Conservation (phyloP, 2,888 invertebrate species). For the Tachina grossa region DNA sequence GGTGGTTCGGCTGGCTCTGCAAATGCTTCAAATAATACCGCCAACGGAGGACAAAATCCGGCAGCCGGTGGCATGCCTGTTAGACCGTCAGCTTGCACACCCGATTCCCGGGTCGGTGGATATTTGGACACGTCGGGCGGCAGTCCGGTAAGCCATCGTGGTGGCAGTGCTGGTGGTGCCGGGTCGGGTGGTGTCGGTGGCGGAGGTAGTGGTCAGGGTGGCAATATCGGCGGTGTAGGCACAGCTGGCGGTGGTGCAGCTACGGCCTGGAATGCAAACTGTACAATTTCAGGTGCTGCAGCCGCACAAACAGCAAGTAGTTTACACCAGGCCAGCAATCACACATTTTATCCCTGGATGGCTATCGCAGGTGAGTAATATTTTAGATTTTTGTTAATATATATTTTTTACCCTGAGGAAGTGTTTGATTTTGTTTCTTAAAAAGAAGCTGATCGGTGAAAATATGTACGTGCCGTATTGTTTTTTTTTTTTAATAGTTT, state of each 20-base stretch:
- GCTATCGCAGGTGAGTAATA: conserved; percentile 95
- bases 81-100: conserved; percentile 94
- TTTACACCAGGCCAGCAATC: conserved; percentile 94
- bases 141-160: conserved; percentile 88
- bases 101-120: conserved; percentile 91
- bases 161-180: conserved; percentile 86
- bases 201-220: conserved; percentile 82
- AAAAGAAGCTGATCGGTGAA: too few species aligned
- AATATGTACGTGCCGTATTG: too few species aligned
- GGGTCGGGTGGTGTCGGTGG: conserved; percentile 86
- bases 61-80: conserved; percentile 84
- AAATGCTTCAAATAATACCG: conserved; percentile 80
- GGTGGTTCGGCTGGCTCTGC: conserved; percentile 85
- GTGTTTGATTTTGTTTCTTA: neutral
- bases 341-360: conserved; percentile 99
- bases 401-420: neutral
- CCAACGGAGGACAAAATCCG: conserved; percentile 86
- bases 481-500: too few species aligned
- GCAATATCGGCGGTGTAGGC: conserved; percentile 86
- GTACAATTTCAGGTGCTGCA: conserved; percentile 90
- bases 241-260: conserved; percentile 84
- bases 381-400: neutral
- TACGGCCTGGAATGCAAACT: conserved; percentile 93
- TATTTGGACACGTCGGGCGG: conserved; percentile 90
- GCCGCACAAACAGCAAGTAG: conserved; percentile 92